These are phyloP conservation scores for Cassiopea andromeda DNA, from an alignment of 30 jellyfish, hydroid and myxozoan genomes.

Conservation along the genomic window DNA sequence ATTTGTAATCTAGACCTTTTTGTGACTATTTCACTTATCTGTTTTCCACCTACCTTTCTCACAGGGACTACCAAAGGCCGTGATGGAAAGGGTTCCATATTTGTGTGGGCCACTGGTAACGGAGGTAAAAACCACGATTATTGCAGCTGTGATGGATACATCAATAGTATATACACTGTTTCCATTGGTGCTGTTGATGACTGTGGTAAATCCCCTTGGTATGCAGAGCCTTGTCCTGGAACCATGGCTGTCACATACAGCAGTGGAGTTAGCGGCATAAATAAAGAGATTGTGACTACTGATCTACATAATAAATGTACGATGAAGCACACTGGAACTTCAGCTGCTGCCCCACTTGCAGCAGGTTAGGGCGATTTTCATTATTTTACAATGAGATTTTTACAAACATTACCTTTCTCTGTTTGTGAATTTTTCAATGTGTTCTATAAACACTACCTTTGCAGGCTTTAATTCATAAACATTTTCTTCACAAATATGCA, in stretches of 20 bases:
- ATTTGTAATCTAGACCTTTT: too few species aligned
- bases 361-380: constrained; percentile 73
- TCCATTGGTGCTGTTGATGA: constrained; percentile 99
- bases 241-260: constrained; percentile 99
- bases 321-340: constrained; percentile 91
- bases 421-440: too few species aligned
- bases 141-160: constrained; percentile 99
- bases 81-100: constrained; percentile 90
- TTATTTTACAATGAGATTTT: not conserved
- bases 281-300: constrained; percentile 92
- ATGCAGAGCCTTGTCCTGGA: constrained; percentile 99
- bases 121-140: constrained; percentile 93
- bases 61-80: constrained; percentile 88
- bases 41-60: not conserved
- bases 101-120: constrained; percentile 99
- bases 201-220: constrained; percentile 98
- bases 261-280: constrained; percentile 89
- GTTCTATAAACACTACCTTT: too few species aligned
- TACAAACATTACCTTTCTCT: too few species aligned
- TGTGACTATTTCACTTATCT: too few species aligned
- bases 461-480: too few species aligned
- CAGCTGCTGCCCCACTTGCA: constrained; percentile 99
- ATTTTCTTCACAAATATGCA: too few species aligned
- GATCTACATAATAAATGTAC: constrained; percentile 92
- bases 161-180: constrained; percentile 85